Base-by-base conservation (phyloP, 2,888 invertebrate species). In the Drosophila atripex region DNA sequence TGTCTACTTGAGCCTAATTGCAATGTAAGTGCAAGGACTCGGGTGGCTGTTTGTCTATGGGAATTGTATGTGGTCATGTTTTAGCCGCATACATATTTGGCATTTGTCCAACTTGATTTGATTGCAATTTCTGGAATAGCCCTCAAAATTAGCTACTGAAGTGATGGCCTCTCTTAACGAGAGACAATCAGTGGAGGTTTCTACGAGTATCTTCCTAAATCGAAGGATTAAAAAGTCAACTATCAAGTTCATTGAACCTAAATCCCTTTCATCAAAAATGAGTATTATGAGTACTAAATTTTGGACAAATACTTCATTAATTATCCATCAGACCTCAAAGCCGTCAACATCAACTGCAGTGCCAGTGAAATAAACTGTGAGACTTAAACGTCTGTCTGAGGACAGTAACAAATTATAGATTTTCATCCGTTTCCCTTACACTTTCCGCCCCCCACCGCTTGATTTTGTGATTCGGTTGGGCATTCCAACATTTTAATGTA, bases 1-100 rank as follows among this genome's bases (percentile, higher is more conserved):
- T 39, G 61, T 43, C 69, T 54, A 46, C 69, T 70, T 54, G 50
- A 63, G 65, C 64, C 73, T 72, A 70, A 70, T 70, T 70, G 64
- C 69, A 70, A 72, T 49, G 39, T 23, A 68, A 64, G 54, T 68
- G 45, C 55, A 52, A 43, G 43, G 21, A 21, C 30, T 7, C 12
- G 32, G 18, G 14, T 30, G 49, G 12, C 1, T 32, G 32, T 50
- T 32, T 43, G 43, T 43, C 12, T 9, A 43, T 43, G 21, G 21
- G 21, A 43, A 43, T 43, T 43, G 43, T 43, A 12, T 43, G 43
- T 21, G 43, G 43, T 43, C 43, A 43, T 43, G 43, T 43, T 21
- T 43, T 3, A 43, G 43, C 18, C 21, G 21, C 12, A 43, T 21
- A 21, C 21, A 43, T 12, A 21, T 21, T 43, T 43, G 18, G 43